Percentiles rank a stretch among this genome's conserved stretches.
Evolutionary conservation across 1,140 invertebrate species (phyloP).

Genomic region (Phortica variegata): DNA sequence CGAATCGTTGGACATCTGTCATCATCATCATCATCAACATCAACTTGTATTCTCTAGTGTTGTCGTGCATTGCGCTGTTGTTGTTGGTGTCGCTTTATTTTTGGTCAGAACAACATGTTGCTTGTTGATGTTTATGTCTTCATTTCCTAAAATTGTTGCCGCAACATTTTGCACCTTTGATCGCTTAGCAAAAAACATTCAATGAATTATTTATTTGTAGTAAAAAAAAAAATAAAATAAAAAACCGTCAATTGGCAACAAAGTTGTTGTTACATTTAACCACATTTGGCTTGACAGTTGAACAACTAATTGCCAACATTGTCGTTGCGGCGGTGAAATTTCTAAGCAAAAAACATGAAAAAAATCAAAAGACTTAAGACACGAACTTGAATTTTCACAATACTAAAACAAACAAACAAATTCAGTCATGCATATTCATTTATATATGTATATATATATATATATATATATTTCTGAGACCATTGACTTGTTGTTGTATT

Average conservation of each 20-base stretch:
- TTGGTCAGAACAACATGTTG: conserved; percentile 3
- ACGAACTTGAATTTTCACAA: conserved; percentile 21
- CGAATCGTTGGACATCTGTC: no score
- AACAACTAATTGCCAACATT: conserved; percentile 24
- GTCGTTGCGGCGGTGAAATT: conserved; percentile 35
- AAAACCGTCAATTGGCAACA: conserved; percentile 29
- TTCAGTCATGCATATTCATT: conserved; percentile 15
- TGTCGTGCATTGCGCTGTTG: no score
- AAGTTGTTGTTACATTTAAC: conserved; percentile 53
- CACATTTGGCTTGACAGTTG: conserved; percentile 31
- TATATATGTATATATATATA: no score
- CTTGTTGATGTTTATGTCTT: conserved; percentile 40
- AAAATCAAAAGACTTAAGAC: conserved; percentile 34
- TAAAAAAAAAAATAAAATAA: no score
- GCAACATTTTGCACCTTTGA: no score
- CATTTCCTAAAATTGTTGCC: conserved; percentile 36
- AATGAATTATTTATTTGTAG: conserved; percentile 45
- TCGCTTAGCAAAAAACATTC: no score
- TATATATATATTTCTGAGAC: no score
- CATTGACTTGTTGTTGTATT: no score
- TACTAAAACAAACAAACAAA: background rate
- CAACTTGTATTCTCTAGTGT: no score
- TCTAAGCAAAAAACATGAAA: conserved; percentile 1
- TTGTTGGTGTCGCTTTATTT: background rate
- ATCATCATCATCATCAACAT: background rate